Evolutionary conservation across 2,888 invertebrate genomes (phyloP).

Genomic region (Andricus quercusramuli): DNA sequence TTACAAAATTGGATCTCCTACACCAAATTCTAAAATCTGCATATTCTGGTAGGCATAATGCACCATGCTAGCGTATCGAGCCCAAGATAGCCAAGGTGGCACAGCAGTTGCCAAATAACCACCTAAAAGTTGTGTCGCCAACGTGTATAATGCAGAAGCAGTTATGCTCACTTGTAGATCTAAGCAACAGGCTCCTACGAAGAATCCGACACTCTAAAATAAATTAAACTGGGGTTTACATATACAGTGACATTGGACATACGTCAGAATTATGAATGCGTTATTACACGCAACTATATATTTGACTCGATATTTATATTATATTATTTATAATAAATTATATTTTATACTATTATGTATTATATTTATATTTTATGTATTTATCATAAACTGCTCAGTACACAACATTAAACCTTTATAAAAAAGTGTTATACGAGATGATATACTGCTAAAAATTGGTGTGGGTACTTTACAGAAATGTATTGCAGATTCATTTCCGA

Average conservation of each 20-base stretch:
- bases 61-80: constrained; percentile 87
- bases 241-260: neutral
- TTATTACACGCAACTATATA: too few species aligned
- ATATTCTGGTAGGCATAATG: constrained; percentile 91
- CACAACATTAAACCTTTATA: too few species aligned
- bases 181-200: constrained; percentile 88
- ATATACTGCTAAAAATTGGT: too few species aligned
- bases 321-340: too few species aligned
- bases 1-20: constrained; percentile 85
- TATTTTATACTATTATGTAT: too few species aligned
- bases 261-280: too few species aligned
- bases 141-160: constrained; percentile 87
- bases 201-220: constrained; percentile 85
- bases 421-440: too few species aligned
- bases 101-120: constrained; percentile 86
- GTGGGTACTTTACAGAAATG: too few species aligned
- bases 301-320: too few species aligned
- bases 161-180: constrained; percentile 89
- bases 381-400: neutral
- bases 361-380: neutral
- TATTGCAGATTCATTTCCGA: too few species aligned
- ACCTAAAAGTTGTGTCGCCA: constrained; percentile 88
- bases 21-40: constrained; percentile 88
- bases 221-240: neutral
- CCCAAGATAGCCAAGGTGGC: constrained; percentile 87